Evolutionary conservation across 2,113 vertebrate species (phyloP), one percentile per base, ranked within the genome.

Genomic region (Pardalotus punctatus): DNA sequence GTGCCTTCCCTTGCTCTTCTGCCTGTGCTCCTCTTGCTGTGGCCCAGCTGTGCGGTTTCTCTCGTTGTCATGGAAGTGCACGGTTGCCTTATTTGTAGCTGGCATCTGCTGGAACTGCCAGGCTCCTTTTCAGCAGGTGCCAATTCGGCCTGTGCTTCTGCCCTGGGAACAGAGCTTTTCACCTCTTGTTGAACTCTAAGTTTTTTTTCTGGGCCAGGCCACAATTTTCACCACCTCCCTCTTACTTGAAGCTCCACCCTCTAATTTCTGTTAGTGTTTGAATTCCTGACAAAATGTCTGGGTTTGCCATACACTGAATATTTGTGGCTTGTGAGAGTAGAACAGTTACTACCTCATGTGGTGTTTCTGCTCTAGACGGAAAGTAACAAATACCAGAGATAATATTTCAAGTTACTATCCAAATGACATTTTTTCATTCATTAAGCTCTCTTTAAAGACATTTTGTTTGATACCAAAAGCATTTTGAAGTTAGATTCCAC

Each of bases 251-350:
- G 66, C 35, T 85, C 74, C 57, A 76, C 54, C 62, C 21, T 62
- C 48, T 79, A 64, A 43, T 79, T 92, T 94, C 65, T 85, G 23
- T 62, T 93, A 40, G 47, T 40, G 33, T 54, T 90, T 92, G 74
- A 71, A 67, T 76, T 79, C 57, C 66, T 89, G 65, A 71, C 61
- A 94, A 74, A 91, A 76, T 0, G 38, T 25, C 74, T 85, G 53
- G 8, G 5, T 91, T 94, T 77, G 10, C 40, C 20, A 36, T 70
- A 20, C 3, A 7, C 17, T 48, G 71, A 69, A 67, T 89, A 86
- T 51, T 50, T 94, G 58, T 79, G 66, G 66, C 57, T 88, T 67
- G 24, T 81, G 45, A 85, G 17, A 77, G 25, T 10, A 69, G 43
- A 93, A 23, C 43, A 61, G 53, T 69, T 7, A 10, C 25, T 2